A percentile compares a stretch with the other conserved stretches of the same genome.
These are phyloP conservation scores for Penaeus chinensis DNA, from an alignment of 1,140 invertebrate genomes.

Conservation along the genomic window DNA sequence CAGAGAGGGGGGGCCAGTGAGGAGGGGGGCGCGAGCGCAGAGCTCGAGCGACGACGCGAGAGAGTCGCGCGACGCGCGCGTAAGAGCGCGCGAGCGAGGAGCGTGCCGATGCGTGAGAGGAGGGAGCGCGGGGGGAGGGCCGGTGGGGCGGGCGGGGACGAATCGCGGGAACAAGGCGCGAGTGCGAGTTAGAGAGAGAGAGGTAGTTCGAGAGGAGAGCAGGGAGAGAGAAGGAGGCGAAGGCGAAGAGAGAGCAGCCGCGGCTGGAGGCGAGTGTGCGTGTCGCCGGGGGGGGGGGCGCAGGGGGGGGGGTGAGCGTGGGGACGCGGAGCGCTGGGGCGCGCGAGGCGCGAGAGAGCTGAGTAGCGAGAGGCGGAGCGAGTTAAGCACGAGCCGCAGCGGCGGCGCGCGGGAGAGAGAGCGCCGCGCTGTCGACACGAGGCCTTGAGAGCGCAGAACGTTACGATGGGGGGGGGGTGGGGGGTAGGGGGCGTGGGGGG, in stretches of 20 bases:
- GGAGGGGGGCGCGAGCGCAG: not conserved
- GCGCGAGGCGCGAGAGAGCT: too few relatives aligned
- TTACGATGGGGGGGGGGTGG: too few relatives aligned
- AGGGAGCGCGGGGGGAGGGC: not conserved
- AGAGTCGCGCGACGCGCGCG: not conserved
- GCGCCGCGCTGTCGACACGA: too few relatives aligned
- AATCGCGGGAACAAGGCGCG: not conserved
- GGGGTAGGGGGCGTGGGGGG: too few relatives aligned
- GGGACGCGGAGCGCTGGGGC: not conserved
- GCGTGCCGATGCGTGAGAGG: not conserved
- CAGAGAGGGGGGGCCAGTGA: not conserved
- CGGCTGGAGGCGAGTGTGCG: not conserved
- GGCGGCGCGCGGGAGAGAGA: too few relatives aligned
- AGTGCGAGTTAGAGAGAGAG: constrained; percentile 11
- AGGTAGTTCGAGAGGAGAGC: not conserved
- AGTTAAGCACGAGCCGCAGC: too few relatives aligned
- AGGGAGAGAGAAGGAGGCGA: not conserved
- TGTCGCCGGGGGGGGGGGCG: not conserved
- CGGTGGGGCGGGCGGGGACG: not conserved
- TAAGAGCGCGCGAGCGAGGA: too few relatives aligned
- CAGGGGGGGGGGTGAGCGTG: not conserved
- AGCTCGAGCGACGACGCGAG: constrained; percentile 4
- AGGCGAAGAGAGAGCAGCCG: not conserved
- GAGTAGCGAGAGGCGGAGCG: too few relatives aligned
- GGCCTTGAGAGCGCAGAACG: too few relatives aligned